Percentiles rank a stretch among this genome's conserved stretches.
Evolutionary conservation across 2,113 vertebrate species (phyloP).

Genomic region (Melospiza georgiana): DNA sequence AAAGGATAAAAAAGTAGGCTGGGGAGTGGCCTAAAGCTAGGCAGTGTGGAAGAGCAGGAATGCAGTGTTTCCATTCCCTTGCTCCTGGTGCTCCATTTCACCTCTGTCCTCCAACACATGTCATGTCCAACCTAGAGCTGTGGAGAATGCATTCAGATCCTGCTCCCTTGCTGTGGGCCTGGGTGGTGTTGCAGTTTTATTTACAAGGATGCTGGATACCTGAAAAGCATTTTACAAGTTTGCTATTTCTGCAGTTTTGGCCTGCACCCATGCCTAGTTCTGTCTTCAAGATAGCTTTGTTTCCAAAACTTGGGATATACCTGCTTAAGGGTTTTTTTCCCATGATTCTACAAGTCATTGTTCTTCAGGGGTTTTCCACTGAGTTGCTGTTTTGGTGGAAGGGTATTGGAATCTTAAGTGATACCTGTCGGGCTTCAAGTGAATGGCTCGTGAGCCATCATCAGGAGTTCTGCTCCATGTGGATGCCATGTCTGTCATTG

Average conservation of each 20-base stretch:
- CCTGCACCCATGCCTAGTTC: neutral
- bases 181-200: neutral
- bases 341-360: fast-evolving
- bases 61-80: neutral
- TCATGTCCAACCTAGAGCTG: fast-evolving
- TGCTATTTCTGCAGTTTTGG: neutral
- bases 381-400: neutral
- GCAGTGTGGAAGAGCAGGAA: neutral
- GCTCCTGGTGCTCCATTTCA: neutral
- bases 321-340: neutral
- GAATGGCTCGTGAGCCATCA: neutral
- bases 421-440: neutral
- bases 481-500: fast-evolving
- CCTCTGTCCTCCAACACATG: neutral
- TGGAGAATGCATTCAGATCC: fast-evolving
- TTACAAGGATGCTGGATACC: neutral
- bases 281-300: neutral
- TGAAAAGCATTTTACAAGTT: fast-evolving
- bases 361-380: neutral
- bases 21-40: neutral
- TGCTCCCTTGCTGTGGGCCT: neutral
- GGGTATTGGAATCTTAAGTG: neutral
- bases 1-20: neutral
- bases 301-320: neutral
- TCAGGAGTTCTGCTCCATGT: neutral